These are phyloP conservation scores for Sebastiscus tertius DNA, from an alignment of 2,797 vertebrate genomes.

Conservation along the genomic window DNA sequence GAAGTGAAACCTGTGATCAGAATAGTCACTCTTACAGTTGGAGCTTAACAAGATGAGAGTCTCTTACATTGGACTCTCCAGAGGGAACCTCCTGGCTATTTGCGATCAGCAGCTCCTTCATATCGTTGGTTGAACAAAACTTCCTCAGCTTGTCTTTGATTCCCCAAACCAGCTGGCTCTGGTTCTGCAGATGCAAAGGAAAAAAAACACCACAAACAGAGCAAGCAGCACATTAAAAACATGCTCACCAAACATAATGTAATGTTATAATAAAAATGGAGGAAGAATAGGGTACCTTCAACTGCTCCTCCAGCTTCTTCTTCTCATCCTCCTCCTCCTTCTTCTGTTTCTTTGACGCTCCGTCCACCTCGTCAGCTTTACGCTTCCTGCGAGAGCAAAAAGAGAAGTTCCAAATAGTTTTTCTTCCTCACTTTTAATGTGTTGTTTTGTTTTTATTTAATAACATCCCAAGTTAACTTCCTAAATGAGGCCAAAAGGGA, in stretches of 20 bases:
- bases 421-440: neutral
- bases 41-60: neutral
- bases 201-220: neutral
- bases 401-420: neutral
- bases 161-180: constrained; percentile 94
- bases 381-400: constrained; percentile 86
- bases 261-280: neutral
- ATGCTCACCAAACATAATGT: neutral
- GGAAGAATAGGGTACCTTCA: constrained; percentile 85
- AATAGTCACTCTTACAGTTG: neutral
- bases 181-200: constrained; percentile 80
- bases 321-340: constrained; percentile 89
- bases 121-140: constrained; percentile 90
- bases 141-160: constrained; percentile 96
- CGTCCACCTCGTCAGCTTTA: constrained; percentile 86
- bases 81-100: constrained; percentile 94
- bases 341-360: constrained; percentile 88
- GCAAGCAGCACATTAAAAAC: neutral
- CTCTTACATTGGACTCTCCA: constrained; percentile 93
- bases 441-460: neutral
- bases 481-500: constrained; percentile 55
- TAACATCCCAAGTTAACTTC: constrained; percentile 16
- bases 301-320: constrained; percentile 88
- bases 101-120: constrained; percentile 96
- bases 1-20: too few species aligned